These are phyloP conservation scores for Agrenia bidenticulata DNA, from an alignment of 2,888 invertebrate genomes.

Conservation along the genomic window DNA sequence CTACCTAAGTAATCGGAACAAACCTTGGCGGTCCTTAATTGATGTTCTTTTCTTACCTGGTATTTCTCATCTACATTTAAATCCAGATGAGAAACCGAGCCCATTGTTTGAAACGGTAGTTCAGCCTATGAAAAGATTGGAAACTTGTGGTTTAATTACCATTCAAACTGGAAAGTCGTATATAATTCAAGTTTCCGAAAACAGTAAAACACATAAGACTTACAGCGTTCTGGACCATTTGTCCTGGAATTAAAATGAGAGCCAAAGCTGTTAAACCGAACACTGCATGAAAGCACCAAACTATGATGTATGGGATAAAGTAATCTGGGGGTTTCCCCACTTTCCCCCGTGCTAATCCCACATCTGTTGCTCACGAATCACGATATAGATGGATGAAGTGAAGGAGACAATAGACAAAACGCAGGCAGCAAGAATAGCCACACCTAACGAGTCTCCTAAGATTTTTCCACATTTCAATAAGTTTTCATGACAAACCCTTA, in stretches of 20 bases:
- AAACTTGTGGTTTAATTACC: not conserved
- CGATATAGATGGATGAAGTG: constrained; percentile 23
- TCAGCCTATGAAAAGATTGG: constrained; percentile 21
- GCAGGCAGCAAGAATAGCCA: constrained; percentile 22
- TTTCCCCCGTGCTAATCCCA: too few species aligned
- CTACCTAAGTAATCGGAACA: too few species aligned
- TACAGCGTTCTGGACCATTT: constrained; percentile 32
- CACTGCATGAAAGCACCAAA: constrained; percentile 32
- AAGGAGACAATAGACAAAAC: constrained; percentile 25
- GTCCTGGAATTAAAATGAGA: constrained; percentile 27
- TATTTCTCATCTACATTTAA: constrained; percentile 29
- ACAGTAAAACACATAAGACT: not conserved
- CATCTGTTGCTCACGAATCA: not conserved
- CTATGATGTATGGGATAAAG: constrained; percentile 22
- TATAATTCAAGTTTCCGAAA: not conserved
- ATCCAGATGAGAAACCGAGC: constrained; percentile 6
- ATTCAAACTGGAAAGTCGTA: not conserved
- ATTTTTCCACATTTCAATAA: constrained; percentile 19
- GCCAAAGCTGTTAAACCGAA: constrained; percentile 23
- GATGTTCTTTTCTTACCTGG: constrained; percentile 12
- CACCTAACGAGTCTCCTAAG: constrained; percentile 27
- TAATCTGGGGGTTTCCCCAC: not conserved
- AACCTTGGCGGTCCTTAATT: too few species aligned
- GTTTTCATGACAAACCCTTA: constrained; percentile 26
- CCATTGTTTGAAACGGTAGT: constrained; percentile 27